Conservation (phyloP, 1,140 invertebrate species). For the Diorhabda sublineata region DNA sequence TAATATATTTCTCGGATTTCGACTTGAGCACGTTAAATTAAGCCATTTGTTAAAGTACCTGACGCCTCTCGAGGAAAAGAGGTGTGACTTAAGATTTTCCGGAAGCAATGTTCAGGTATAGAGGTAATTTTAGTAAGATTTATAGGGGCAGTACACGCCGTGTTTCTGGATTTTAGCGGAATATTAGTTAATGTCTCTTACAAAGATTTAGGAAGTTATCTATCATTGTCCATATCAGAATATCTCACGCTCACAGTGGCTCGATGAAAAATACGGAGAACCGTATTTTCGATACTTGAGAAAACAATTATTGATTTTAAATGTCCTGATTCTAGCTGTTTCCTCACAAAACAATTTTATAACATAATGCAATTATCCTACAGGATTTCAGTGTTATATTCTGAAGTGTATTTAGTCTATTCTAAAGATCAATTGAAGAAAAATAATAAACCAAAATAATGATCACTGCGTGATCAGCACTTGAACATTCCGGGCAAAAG, state of each 20-base stretch:
- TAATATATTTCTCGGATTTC: conserved; percentile 19
- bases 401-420: too few species aligned
- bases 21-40: conserved; percentile 16
- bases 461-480: too few species aligned
- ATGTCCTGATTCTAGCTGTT: too few species aligned
- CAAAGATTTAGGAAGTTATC: conserved; percentile 9
- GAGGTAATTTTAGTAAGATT: conserved; percentile 16
- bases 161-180: conserved; percentile 12
- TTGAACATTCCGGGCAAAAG: too few species aligned
- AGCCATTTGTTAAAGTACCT: conserved; percentile 12
- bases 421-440: too few species aligned
- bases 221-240: neutral
- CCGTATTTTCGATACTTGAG: neutral
- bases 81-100: conserved; percentile 17
- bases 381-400: too few species aligned
- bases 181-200: conserved; percentile 17
- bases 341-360: too few species aligned
- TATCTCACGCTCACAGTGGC: neutral
- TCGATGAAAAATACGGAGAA: neutral
- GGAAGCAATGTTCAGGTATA: conserved; percentile 18
- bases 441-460: too few species aligned
- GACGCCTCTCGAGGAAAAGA: conserved; percentile 8
- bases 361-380: too few species aligned
- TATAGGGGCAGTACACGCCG: conserved; percentile 9
- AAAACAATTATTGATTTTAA: too few species aligned